These are phyloP conservation scores for Pasiphila rectangulata DNA, from an alignment of 2,888 invertebrate species.

Conservation along the genomic window DNA sequence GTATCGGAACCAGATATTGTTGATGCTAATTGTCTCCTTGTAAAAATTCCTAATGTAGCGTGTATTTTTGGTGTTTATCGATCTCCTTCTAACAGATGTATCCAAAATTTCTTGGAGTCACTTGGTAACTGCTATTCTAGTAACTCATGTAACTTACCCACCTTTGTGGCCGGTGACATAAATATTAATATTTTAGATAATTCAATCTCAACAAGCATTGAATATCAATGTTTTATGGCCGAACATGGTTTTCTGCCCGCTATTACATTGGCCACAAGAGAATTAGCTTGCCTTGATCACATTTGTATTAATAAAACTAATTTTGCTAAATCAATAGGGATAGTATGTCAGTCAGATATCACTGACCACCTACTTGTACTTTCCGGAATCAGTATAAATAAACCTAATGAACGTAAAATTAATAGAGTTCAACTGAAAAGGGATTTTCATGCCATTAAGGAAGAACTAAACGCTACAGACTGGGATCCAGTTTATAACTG, in stretches of 20 bases:
- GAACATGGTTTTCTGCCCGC: not conserved
- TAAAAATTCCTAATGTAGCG: not conserved
- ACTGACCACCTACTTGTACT: not conserved
- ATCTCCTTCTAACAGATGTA: not conserved
- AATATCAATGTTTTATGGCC: not conserved
- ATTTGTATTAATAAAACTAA: not conserved
- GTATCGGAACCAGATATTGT: not conserved
- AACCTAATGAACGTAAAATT: not conserved
- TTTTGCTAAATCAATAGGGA: not conserved
- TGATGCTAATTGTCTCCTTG: not conserved
- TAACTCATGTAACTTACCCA: not conserved
- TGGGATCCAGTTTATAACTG: not conserved
- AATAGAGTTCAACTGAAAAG: not conserved
- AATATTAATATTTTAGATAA: not conserved
- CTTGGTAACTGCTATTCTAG: not conserved
- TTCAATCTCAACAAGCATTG: not conserved
- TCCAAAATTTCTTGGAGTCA: not conserved
- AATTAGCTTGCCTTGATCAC: not conserved
- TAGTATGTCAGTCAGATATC: not conserved
- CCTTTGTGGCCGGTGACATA: not conserved
- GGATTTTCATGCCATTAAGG: not conserved
- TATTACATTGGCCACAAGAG: not conserved
- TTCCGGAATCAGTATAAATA: not conserved
- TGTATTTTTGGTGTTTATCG: not conserved
- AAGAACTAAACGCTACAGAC: not conserved